phyloP scores from a whole-genome alignment of 1,140 invertebrate species.

The Hycleus phaleratus region DNA sequence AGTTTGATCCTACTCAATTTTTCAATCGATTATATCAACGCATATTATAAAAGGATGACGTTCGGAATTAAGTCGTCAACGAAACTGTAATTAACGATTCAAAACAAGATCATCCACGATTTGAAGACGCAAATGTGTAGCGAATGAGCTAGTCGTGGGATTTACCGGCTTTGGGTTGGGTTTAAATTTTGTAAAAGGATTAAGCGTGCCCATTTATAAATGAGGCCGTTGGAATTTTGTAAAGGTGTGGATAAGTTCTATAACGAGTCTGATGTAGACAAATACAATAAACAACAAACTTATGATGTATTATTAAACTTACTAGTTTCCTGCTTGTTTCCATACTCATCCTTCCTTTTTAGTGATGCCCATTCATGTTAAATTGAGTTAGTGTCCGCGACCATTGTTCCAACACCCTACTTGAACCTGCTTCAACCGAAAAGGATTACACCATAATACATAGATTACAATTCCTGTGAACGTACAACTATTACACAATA shows the following conservation, averaged over 20 bases:
- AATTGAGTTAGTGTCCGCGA: too few species aligned
- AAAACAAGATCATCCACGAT: constrained; percentile 3
- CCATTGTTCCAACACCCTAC: too few species aligned
- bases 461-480: too few species aligned
- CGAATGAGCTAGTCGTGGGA: neutral
- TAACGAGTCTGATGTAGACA: neutral
- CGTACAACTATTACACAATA: too few species aligned
- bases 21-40: too few species aligned
- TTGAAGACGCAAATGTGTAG: constrained; percentile 1
- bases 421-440: too few species aligned
- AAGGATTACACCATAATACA: too few species aligned
- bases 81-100: constrained; percentile 12
- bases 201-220: constrained; percentile 3
- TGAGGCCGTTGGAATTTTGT: constrained; percentile 3
- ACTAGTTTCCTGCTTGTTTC: neutral
- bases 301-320: constrained; percentile 11
- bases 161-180: neutral
- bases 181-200: neutral
- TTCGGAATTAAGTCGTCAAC: constrained; percentile 8
- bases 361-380: too few species aligned
- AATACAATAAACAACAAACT: neutral
- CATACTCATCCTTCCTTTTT: too few species aligned
- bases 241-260: constrained; percentile 1
- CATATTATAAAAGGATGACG: neutral
- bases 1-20: too few species aligned